Conservation (phyloP, 2,888 invertebrate genomes). For the Synergus japonicus region DNA sequence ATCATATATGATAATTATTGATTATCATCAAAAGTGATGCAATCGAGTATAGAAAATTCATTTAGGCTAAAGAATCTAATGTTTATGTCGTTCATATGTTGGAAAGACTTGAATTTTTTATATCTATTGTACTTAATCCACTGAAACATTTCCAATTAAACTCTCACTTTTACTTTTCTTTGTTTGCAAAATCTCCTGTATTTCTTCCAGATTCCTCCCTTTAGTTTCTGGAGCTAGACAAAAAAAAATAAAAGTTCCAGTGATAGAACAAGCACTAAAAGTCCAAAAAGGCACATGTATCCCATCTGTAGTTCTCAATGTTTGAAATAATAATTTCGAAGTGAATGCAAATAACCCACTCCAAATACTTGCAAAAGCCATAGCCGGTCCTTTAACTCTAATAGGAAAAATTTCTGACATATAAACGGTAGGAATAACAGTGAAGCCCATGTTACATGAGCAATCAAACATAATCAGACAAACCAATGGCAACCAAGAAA, state of each 20-base stretch:
- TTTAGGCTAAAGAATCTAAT: not conserved
- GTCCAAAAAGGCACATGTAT: conserved; percentile 80
- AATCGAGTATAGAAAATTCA: not conserved
- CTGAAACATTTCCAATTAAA: not conserved
- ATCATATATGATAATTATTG: not conserved
- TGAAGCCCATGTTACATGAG: conserved; percentile 79
- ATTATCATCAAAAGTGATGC: not conserved
- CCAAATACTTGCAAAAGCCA: conserved; percentile 82
- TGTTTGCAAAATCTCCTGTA: conserved; percentile 74
- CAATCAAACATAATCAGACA: conserved; percentile 77
- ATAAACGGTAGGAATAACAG: conserved; percentile 81
- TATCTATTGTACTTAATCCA: not conserved
- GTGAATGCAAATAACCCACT: conserved; percentile 64
- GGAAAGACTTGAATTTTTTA: too few species aligned
- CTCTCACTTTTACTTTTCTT: not conserved
- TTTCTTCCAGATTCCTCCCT: conserved; percentile 81
- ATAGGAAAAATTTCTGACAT: conserved; percentile 83
- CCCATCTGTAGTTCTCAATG: conserved; percentile 79
- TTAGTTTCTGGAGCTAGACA: conserved; percentile 81
- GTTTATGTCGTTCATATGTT: not conserved
- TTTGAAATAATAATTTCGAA: conserved; percentile 68
- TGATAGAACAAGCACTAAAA: conserved; percentile 72
- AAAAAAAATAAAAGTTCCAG: conserved; percentile 79
- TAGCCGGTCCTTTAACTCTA: conserved; percentile 82
- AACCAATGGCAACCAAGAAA: conserved; percentile 81